phyloP scores from a whole-genome alignment of 2,888 invertebrate genomes.

The Psococerastis gibbosa region DNA sequence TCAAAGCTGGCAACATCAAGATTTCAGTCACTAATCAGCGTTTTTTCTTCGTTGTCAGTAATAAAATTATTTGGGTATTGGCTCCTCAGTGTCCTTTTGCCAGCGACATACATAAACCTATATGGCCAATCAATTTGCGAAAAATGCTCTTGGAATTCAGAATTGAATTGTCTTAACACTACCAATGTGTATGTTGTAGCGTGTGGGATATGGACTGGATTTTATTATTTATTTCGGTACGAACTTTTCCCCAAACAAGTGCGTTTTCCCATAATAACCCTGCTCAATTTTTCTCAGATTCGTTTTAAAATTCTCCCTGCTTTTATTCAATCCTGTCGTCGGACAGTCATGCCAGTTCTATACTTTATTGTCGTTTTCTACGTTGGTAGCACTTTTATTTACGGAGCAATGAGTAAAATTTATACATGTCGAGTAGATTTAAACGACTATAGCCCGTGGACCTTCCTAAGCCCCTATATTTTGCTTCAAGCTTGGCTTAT shows the following conservation, averaged over 20 bases:
- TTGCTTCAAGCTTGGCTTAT: too few species aligned
- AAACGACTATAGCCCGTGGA: too few species aligned
- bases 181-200: constrained; percentile 45
- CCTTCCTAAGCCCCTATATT: too few species aligned
- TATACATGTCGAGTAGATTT: too few species aligned
- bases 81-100: background rate
- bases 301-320: too few species aligned
- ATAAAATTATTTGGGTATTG: background rate
- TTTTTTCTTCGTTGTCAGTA: background rate
- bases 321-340: too few species aligned
- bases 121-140: background rate
- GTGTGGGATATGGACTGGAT: constrained; percentile 47
- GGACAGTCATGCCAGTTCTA: too few species aligned
- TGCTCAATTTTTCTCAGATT: constrained; percentile 46
- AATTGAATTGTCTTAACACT: constrained; percentile 38
- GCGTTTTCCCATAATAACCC: constrained; percentile 48
- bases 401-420: too few species aligned
- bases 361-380: too few species aligned
- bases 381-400: too few species aligned
- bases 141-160: background rate
- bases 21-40: background rate
- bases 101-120: background rate
- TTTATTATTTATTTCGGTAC: constrained; percentile 37
- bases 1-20: background rate
- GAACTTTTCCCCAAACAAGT: constrained; percentile 37